Base-by-base conservation (phyloP, 2,888 invertebrate species). In the Orchesellides sinensis region DNA sequence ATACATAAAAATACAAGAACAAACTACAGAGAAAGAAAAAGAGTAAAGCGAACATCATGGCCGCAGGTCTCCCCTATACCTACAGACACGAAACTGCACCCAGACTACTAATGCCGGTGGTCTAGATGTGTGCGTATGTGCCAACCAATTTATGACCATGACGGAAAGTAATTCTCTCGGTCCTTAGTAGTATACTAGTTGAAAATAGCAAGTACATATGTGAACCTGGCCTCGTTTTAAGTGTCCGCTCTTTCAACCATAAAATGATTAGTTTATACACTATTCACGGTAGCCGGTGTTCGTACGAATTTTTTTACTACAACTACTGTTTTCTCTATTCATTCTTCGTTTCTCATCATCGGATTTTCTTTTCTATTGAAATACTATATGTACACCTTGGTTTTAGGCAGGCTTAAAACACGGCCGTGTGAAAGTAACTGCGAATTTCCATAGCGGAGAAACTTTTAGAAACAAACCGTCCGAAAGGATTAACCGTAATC, bases 141-240 rank as follows among this genome's bases (percentile, higher is more conserved):
- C 80, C 80, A 80, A 66, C 80, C 80, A 80, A 80, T 80, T 80
- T 80, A 80, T 80, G 80, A 80, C 80, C 80, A 73, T 80, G 80
- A 80, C 80, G 68, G 80, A 66, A 80, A 72, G 61, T 65, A 72
- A 80, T 72, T 80, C 73, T 73, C 65, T 40, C n/a, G n/a, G n/a
- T n/a, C n/a, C n/a, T n/a, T n/a, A n/a, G n/a, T n/a, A n/a, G n/a
- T n/a, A n/a, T n/a, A n/a, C n/a, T n/a, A n/a, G 47, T 29, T 40
- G 47, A 47, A 70, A 69, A 61, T 54, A 66, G 32, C 52, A 49
- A 72, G 56, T 54, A 66, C 54, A 40, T 45, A 27, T 63, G 32
- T 29, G 63, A 32, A 56, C 47, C 63, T 40, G 40, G 35, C 63
- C 23, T 63, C 63, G 21, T 68, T 79, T 54, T 63, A 70, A 79